Evolutionary conservation across 1,140 invertebrate genomes (phyloP), one percentile per base, ranked within the genome.

Genomic region (Drosophila kanapiae): DNA sequence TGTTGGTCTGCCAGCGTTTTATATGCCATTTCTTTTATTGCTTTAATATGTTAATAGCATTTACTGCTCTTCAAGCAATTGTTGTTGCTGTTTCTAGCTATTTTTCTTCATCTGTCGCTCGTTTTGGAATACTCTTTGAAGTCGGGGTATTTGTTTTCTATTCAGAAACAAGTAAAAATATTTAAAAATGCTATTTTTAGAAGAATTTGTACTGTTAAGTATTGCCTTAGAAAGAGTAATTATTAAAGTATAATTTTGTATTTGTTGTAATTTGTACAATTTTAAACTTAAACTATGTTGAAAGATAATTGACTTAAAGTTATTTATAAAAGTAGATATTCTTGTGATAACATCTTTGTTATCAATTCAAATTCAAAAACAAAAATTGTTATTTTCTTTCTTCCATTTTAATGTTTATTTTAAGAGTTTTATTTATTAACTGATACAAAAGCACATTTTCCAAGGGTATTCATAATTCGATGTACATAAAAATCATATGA

Each of bases 21-120:
- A 74, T 82, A 85, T 84, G 76, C 90, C 88, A 91, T 91, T 91
- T 91, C 84, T 83, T 91, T 91, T 91, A 91, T 91, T 91, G 88
- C 88, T 71, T 85, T 86, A 91, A 91, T 91, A 91, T 91, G 88
- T 91, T 86, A 91, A 91, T 91, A 78, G 88, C 81, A 80, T 82
- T 91, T 77, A 67, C 65, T 59, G 78, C 45, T 60, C 48, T 81
- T 75, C 40, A 18, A 45, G 42, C 60, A 64, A 23, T 62, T 81
- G 48, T 72, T 79, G 70, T 61, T 62, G 35, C 33, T 75, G 37
- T 70, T 71, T 79, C 53, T 62, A 57, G 61, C 64, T 79, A 43
- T 76, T 75, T 80, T 78, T 77, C 43, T 67, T 76, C 49, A 63
- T 56, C 56, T 43, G 29, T 75, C 56, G 57, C 58, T 35, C 4